Evolutionary conservation across 2,113 vertebrate genomes (phyloP).

Genomic region (Ceyx cyanopectus): DNA sequence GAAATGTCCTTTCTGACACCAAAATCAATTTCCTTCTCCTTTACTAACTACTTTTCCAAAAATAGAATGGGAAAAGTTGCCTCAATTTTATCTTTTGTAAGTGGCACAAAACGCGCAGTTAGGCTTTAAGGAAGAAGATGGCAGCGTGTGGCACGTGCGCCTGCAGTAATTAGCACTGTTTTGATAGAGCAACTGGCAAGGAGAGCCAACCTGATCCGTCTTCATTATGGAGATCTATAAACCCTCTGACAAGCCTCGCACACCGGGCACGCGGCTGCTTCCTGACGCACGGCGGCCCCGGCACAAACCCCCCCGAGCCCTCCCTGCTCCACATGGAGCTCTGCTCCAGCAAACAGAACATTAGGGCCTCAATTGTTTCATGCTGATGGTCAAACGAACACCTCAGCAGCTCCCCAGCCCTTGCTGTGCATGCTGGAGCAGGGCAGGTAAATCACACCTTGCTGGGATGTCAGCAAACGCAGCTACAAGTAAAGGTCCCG

Average conservation of each 20-base stretch:
- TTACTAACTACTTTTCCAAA: conserved; percentile 65
- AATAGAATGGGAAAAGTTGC: conserved; percentile 54
- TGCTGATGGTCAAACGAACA: background rate
- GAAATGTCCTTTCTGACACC: conserved; percentile 74
- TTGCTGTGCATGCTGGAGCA: background rate
- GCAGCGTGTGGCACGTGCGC: background rate
- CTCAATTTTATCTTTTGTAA: conserved; percentile 38
- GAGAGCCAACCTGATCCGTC: conserved; percentile 33
- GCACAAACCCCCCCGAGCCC: fast-evolving
- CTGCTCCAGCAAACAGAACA: fast-evolving
- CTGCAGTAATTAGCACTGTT: conserved; percentile 84
- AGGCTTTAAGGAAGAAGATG: conserved; percentile 51
- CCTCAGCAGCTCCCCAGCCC: background rate
- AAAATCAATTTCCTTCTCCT: conserved; percentile 78
- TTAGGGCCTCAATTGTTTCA: background rate
- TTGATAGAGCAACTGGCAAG: conserved; percentile 77
- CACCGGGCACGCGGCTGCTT: background rate
- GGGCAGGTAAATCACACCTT: background rate
- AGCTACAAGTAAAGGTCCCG: conserved; percentile 4
- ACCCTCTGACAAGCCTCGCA: background rate
- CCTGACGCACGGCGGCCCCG: background rate
- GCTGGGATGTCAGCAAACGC: background rate
- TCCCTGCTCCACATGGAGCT: background rate
- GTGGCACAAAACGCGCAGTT: conserved; percentile 48
- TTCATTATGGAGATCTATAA: conserved; percentile 2